These are phyloP conservation scores for Patiria miniata DNA, from an alignment of 35 echinoderm and acorn worm genomes.

Conservation along the genomic window DNA sequence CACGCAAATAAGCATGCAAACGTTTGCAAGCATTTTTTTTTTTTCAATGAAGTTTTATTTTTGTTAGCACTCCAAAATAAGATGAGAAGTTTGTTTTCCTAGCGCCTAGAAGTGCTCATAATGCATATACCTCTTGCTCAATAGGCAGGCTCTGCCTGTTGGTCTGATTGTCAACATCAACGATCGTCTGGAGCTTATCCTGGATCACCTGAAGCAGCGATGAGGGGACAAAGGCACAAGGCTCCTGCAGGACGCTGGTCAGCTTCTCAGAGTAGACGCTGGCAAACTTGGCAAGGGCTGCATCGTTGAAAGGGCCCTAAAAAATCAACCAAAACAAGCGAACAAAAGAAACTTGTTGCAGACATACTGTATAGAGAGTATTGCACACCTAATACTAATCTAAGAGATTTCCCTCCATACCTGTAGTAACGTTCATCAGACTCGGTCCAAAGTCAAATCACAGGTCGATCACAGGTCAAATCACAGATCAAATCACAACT, in stretches of 20 bases:
- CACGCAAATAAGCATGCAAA: no score
- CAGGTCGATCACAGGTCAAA: no score
- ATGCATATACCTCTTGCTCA: slow-evolving; percentile 51
- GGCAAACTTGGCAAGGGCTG: background rate
- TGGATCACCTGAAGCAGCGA: slow-evolving; percentile 19
- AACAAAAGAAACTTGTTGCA: background rate
- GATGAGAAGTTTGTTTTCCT: no score
- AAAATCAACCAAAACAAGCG: background rate
- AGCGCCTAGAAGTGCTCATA: no score
- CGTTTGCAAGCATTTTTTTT: no score
- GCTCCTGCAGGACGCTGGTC: slow-evolving; percentile 7
- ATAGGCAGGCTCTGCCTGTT: slow-evolving; percentile 3
- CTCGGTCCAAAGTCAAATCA: no score
- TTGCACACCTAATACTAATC: background rate
- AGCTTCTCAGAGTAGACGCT: slow-evolving; percentile 35
- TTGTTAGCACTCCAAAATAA: no score
- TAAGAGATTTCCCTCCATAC: no score
- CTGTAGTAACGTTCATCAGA: no score
- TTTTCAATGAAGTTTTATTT: no score
- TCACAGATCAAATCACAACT: no score
- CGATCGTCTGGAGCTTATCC: slow-evolving; percentile 32
- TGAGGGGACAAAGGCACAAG: slow-evolving; percentile 38
- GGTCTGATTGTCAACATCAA: slow-evolving; percentile 29
- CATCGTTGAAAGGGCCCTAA: slow-evolving; percentile 16
- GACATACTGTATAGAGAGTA: background rate